phyloP scores from a whole-genome alignment of 2,888 invertebrate genomes.

The Muscina levida region DNA sequence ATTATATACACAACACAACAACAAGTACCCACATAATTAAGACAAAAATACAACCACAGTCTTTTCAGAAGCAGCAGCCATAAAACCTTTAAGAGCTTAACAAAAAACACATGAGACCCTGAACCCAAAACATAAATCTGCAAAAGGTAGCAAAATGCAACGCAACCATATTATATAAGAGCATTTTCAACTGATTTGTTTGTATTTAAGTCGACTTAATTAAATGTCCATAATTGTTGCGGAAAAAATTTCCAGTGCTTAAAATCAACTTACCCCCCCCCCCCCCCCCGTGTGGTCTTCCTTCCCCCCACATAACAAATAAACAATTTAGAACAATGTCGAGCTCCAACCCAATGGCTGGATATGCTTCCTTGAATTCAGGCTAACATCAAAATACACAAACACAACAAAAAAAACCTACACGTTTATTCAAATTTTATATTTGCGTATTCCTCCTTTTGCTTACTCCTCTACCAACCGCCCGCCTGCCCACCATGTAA shows the following conservation, averaged over 20 bases:
- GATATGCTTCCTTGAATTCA: background rate
- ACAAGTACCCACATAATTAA: too few species aligned
- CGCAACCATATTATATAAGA: too few species aligned
- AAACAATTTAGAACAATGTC: too few species aligned
- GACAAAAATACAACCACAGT: too few species aligned
- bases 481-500: background rate
- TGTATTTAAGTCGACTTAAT: constrained; percentile 40
- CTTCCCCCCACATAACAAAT: too few species aligned
- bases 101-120: too few species aligned
- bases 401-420: background rate
- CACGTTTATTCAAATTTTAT: constrained; percentile 5
- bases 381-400: background rate
- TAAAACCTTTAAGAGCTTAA: too few species aligned
- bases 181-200: constrained; percentile 3
- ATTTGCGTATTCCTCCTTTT: background rate
- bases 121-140: too few species aligned
- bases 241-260: background rate
- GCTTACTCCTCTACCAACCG: too few species aligned
- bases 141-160: too few species aligned
- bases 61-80: too few species aligned
- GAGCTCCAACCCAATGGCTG: background rate
- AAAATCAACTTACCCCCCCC: background rate
- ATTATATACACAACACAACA: too few species aligned
- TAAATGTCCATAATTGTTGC: constrained; percentile 39
- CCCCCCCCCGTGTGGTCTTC: background rate